Evolutionary conservation across 1,140 invertebrate genomes (phyloP), one percentile per base, ranked within the genome.

Genomic region (Potamilus streckersoni): DNA sequence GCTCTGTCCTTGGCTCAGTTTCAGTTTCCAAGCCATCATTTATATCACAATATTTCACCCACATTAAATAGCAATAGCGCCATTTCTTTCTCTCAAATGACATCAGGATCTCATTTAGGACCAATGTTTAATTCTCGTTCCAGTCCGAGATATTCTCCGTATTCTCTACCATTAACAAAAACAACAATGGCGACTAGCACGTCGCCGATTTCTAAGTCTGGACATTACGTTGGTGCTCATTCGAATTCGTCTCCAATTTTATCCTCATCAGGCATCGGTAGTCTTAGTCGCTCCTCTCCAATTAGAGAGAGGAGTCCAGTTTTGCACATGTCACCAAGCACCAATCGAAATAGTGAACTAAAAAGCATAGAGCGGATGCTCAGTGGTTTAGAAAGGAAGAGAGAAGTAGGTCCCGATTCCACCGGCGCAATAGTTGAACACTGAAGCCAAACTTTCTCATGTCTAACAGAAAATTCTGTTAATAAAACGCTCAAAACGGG

Each of bases 301-400:
- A 78, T 80, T 15, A 80, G 80, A 70, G 83, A 79, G 61, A 81
- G 83, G 66, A 83, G 80, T 71, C 78, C 75, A 57, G 76, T 74
- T n/a, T 66, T 65, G n/a, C 72, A 78, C 63, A 69, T 73, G 62
- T 62, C 74, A 93, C 93, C 76, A 56, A 83, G 75, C 20, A 68
- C 74, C 27, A 82, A 78, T 67, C 82, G 81, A 70, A 79, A 81
- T 55, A 86, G 89, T 80, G 96, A 97, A 90, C 92, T 98, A 73
- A 97, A 97, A 90, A 97, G 94, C 89, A 98, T 98, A 90, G 96
- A 98, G 90, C 96, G 97, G 87, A 98, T 97, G 96, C 95, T 98
- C 77, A 97, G 97, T 90, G 96, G 96, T 1, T 91, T 98, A 49
- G 96, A 97, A 88, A 82, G 87, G 74, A 86, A 88, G 76, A 84